phyloP scores from a whole-genome alignment of 1,140 invertebrate species.

The Drosophila tani region DNA sequence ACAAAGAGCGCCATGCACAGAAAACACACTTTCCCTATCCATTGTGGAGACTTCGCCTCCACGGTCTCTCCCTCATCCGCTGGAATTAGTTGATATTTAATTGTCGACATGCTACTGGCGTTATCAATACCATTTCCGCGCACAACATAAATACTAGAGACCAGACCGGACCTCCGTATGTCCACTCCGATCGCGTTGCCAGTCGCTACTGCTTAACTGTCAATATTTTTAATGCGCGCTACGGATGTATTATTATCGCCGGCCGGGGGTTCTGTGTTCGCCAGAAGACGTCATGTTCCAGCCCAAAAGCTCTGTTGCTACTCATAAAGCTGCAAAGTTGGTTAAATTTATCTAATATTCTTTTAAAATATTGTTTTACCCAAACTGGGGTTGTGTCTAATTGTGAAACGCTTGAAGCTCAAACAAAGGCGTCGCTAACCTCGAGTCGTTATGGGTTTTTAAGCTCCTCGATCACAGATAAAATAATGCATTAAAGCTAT shows the following conservation, averaged over 20 bases:
- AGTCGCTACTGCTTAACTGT: background rate
- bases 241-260: conserved; percentile 3
- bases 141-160: background rate
- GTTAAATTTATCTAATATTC: background rate
- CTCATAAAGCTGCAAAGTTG: background rate
- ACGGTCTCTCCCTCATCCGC: background rate
- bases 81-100: conserved; percentile 43
- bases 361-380: background rate
- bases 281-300: conserved; percentile 2
- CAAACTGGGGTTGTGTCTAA: background rate
- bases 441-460: conserved; percentile 6
- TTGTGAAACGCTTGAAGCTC: background rate
- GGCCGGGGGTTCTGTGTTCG: background rate
- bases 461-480: conserved; percentile 4
- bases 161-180: conserved; percentile 6
- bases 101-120: conserved; percentile 21
- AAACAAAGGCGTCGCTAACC: background rate
- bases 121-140: conserved; percentile 15
- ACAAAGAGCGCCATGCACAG: conserved; percentile 5
- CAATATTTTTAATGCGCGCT: conserved; percentile 3
- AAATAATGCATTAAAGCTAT: conserved; percentile 1
- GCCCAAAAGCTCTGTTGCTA: background rate
- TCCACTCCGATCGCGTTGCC: conserved; percentile 11
- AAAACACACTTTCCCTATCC: background rate
- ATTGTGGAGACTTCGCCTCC: background rate